These are phyloP conservation scores for Urocolius indicus DNA, from an alignment of 2,113 vertebrate genomes.

Conservation along the genomic window DNA sequence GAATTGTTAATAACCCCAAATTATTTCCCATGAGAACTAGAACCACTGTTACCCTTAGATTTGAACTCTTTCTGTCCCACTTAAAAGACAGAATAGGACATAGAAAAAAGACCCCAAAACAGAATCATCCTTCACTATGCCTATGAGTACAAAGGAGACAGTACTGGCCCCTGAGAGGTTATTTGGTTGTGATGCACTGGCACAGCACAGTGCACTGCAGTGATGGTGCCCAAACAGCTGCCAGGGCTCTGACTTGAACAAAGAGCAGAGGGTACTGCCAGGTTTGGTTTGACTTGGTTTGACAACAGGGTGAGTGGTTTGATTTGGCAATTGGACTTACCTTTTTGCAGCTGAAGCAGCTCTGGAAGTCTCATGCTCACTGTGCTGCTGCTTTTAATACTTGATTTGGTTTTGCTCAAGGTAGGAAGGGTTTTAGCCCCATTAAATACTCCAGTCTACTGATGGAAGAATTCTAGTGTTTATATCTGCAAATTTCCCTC, in stretches of 20 bases:
- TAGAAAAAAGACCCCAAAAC: background rate
- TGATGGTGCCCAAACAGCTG: background rate
- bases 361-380: background rate
- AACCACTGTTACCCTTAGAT: background rate
- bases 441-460: background rate
- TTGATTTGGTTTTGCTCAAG: background rate
- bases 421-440: background rate
- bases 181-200: background rate
- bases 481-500: background rate
- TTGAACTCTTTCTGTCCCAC: background rate
- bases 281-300: no score
- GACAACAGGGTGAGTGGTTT: no score
- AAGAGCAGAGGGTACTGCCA: background rate
- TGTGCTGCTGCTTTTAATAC: background rate
- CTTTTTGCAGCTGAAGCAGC: background rate
- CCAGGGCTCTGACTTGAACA: background rate
- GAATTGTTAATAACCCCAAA: background rate
- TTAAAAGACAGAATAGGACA: background rate
- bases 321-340: background rate
- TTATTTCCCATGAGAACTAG: conserved; percentile 30
- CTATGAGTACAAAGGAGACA: background rate
- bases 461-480: background rate
- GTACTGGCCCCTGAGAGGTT: background rate
- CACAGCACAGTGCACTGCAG: background rate
- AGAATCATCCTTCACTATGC: background rate